Evolutionary conservation across 1,140 invertebrate genomes (phyloP).

Genomic region (Drosophila burlai): DNA sequence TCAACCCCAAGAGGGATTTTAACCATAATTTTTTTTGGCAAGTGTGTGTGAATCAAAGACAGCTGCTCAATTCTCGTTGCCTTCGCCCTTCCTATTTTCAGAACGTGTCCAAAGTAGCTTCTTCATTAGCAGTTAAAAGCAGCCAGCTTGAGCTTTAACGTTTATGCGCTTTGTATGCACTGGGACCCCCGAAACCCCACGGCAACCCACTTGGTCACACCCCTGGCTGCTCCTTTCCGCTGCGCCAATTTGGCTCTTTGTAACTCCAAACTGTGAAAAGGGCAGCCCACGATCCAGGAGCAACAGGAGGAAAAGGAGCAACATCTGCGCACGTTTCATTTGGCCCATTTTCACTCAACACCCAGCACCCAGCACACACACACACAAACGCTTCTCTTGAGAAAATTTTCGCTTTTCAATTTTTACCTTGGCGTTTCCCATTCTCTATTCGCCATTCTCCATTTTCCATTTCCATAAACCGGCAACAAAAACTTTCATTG

Average conservation of each 20-base stretch:
- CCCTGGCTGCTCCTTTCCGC: constrained; percentile 18
- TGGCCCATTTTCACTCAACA: constrained; percentile 60
- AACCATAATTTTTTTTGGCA: background rate
- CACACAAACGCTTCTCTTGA: background rate
- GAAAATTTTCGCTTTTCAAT: constrained; percentile 78
- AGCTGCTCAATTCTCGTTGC: background rate
- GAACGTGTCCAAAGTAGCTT: constrained; percentile 25
- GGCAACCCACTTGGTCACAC: background rate
- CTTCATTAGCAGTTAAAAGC: constrained; percentile 74
- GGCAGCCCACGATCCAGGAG: constrained; percentile 29
- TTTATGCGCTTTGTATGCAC: constrained; percentile 46
- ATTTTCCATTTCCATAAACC: constrained; percentile 47
- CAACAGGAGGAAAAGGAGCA: constrained; percentile 32
- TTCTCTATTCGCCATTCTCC: constrained; percentile 16
- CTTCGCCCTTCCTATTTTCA: background rate
- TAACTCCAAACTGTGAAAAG: constrained; percentile 57
- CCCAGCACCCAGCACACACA: background rate
- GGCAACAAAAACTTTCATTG: constrained; percentile 74
- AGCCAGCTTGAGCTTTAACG: constrained; percentile 38
- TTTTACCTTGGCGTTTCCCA: constrained; percentile 65
- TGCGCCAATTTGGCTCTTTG: constrained; percentile 71
- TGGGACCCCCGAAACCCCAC: background rate
- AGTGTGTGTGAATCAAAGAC: constrained; percentile 10
- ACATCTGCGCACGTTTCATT: constrained; percentile 67
- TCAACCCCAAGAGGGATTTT: background rate